Evolutionary conservation across 2,888 invertebrate genomes (phyloP).

Genomic region (Miltochrista miniata): DNA sequence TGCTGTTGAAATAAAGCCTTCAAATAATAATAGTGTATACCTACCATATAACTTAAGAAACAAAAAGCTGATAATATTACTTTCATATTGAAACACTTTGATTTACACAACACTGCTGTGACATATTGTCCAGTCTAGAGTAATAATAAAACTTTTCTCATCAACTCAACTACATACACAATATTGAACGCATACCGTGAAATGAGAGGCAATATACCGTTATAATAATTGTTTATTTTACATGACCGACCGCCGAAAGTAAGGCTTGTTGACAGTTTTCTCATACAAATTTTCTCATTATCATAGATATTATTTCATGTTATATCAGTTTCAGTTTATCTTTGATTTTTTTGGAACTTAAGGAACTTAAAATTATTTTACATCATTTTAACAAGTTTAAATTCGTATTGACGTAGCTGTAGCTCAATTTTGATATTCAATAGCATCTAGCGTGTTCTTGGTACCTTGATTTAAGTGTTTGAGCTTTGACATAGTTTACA

Average conservation of each 20-base stretch:
- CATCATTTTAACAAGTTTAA: too few relatives aligned
- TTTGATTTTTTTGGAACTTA: too few relatives aligned
- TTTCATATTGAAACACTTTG: slow-evolving; percentile 25
- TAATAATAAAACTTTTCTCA: slow-evolving; percentile 33
- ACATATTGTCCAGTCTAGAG: slow-evolving; percentile 6
- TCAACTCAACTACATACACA: slow-evolving; percentile 17
- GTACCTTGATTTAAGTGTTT: too few relatives aligned
- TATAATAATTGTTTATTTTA: slow-evolving; percentile 1
- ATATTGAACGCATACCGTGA: slow-evolving; percentile 45
- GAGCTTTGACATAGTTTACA: too few relatives aligned
- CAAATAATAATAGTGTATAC: not conserved
- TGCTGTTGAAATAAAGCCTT: not conserved
- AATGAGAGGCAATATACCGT: slow-evolving; percentile 23
- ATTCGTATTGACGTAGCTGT: too few relatives aligned
- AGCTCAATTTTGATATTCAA: too few relatives aligned
- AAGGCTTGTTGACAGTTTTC: not conserved
- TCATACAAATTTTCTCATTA: not conserved
- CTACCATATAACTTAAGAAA: slow-evolving; percentile 13
- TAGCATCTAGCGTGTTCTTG: too few relatives aligned
- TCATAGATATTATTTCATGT: too few relatives aligned
- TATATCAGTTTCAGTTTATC: too few relatives aligned
- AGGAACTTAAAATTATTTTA: too few relatives aligned
- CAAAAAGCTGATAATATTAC: slow-evolving; percentile 11
- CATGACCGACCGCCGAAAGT: not conserved
- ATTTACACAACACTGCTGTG: slow-evolving; percentile 9